A percentile compares a stretch with the other conserved stretches of the same genome.
Evolutionary conservation across 2,888 invertebrate genomes (phyloP).

Genomic region (Watsonalla cultraria): DNA sequence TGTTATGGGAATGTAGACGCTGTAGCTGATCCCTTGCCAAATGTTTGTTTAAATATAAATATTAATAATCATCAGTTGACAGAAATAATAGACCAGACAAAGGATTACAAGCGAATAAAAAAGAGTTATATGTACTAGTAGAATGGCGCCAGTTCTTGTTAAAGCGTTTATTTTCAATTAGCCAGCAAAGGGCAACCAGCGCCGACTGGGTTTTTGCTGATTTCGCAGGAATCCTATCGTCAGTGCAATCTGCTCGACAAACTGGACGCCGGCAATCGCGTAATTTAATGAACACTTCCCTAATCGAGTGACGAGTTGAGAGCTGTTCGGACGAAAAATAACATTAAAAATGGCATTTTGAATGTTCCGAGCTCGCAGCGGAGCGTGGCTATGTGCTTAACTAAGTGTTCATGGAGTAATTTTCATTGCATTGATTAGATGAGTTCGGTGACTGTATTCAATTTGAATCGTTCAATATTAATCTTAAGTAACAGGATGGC

Average conservation of each 20-base stretch:
- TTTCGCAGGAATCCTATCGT: constrained; percentile 42
- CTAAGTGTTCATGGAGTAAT: background rate
- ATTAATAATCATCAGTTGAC: no score
- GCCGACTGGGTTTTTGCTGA: constrained; percentile 36
- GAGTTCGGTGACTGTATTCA: background rate
- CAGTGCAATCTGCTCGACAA: constrained; percentile 61
- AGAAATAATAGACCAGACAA: no score
- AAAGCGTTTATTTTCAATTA: constrained; percentile 42
- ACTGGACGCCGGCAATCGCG: constrained; percentile 62
- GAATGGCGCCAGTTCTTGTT: constrained; percentile 17
- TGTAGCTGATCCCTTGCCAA: no score
- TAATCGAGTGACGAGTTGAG: constrained; percentile 63
- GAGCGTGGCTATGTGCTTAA: background rate
- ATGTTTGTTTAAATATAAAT: no score
- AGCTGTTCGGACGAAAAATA: constrained; percentile 48
- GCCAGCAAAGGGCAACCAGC: constrained; percentile 21
- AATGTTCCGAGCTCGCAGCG: constrained; percentile 9
- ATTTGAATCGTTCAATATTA: no score
- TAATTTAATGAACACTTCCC: constrained; percentile 71
- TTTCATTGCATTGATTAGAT: background rate
- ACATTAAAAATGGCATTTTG: constrained; percentile 39
- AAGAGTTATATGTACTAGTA: background rate
- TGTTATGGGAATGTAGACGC: no score
- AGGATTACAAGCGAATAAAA: no score
- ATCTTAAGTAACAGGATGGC: no score